Conservation (phyloP, 2,888 invertebrate genomes). For the Aethes cnicana region DNA sequence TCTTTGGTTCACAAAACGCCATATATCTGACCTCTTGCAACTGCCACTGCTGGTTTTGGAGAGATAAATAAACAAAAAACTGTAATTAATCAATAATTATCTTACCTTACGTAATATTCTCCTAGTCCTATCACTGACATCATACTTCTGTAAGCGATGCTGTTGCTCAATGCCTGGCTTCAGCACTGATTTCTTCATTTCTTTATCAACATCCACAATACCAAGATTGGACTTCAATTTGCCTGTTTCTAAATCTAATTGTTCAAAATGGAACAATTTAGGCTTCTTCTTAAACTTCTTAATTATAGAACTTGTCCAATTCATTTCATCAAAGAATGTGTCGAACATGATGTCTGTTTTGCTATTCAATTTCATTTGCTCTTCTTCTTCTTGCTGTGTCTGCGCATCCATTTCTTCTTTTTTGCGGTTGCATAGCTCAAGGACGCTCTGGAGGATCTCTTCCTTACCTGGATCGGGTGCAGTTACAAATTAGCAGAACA, state of each 20-base stretch:
- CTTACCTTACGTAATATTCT: slow-evolving; percentile 81
- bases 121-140: slow-evolving; percentile 80
- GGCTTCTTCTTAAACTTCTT: slow-evolving; percentile 54
- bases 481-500: too few relatives aligned
- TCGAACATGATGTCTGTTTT: slow-evolving; percentile 64
- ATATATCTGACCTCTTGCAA: too few relatives aligned
- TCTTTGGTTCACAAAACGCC: too few relatives aligned
- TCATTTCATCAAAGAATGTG: slow-evolving; percentile 69
- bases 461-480: slow-evolving; percentile 62
- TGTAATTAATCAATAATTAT: not conserved
- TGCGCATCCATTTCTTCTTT: slow-evolving; percentile 61
- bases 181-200: slow-evolving; percentile 84
- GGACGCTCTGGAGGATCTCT: slow-evolving; percentile 52
- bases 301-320: slow-evolving; percentile 59
- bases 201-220: slow-evolving; percentile 74
- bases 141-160: slow-evolving; percentile 82
- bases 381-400: slow-evolving; percentile 51
- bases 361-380: slow-evolving; percentile 56
- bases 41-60: too few relatives aligned
- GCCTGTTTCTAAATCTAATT: slow-evolving; percentile 63
- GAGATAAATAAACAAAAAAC: too few relatives aligned
- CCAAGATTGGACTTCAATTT: slow-evolving; percentile 69
- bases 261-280: slow-evolving; percentile 63
- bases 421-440: slow-evolving; percentile 62
- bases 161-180: slow-evolving; percentile 86